A percentile compares a stretch with the other conserved stretches of the same genome.
phyloP scores from a whole-genome alignment of 2,888 invertebrate species.

The Thumatha senex region DNA sequence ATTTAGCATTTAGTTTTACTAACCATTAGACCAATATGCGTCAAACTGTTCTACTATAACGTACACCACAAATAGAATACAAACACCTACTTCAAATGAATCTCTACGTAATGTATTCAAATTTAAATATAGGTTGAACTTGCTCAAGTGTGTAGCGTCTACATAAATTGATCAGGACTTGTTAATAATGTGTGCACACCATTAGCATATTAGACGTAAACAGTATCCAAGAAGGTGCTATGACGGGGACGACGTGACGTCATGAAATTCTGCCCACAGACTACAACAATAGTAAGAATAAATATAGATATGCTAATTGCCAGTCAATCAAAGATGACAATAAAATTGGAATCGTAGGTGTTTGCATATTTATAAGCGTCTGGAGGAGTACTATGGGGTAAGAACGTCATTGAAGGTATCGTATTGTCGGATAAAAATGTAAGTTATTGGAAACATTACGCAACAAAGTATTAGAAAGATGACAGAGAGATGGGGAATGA shows the following conservation, averaged over 20 bases:
- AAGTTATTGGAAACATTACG: too few relatives aligned
- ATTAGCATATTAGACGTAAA: constrained; percentile 14
- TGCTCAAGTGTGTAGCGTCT: constrained; percentile 3
- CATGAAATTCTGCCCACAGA: constrained; percentile 14
- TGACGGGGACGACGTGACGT: background rate
- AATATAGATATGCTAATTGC: constrained; percentile 29
- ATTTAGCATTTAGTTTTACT: too few relatives aligned
- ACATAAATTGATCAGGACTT: constrained; percentile 17
- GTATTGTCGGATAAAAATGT: too few relatives aligned
- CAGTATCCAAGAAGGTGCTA: background rate
- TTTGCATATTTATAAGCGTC: constrained; percentile 19
- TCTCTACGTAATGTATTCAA: background rate
- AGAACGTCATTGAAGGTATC: too few relatives aligned
- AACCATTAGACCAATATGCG: too few relatives aligned
- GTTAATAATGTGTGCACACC: constrained; percentile 13
- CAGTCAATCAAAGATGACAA: constrained; percentile 27
- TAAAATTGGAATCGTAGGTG: too few relatives aligned
- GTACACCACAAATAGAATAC: background rate
- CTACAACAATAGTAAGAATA: constrained; percentile 19
- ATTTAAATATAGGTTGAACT: constrained; percentile 6
- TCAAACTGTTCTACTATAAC: too few relatives aligned
- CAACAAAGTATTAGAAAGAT: too few relatives aligned
- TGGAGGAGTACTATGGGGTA: background rate
- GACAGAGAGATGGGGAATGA: too few relatives aligned
- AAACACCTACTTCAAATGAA: background rate